Percentiles rank a stretch among this genome's conserved stretches.
Conservation (phyloP, 2,113 vertebrate genomes). For the Pantherophis guttatus region DNA sequence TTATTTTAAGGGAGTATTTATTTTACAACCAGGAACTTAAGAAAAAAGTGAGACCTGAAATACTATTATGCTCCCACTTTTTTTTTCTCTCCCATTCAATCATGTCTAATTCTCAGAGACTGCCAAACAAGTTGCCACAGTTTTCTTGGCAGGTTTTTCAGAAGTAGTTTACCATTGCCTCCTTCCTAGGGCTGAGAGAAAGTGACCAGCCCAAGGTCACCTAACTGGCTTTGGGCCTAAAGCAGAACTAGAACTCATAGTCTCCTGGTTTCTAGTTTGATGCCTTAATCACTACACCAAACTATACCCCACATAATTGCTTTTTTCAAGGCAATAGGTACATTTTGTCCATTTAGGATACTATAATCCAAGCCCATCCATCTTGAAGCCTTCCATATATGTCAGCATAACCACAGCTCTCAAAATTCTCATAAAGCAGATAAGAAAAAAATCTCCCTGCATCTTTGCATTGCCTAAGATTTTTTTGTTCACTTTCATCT, state of each 20-base stretch:
- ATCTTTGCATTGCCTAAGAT: neutral
- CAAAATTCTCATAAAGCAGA: neutral
- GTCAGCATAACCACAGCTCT: neutral
- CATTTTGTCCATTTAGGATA: neutral
- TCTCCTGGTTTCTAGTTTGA: neutral
- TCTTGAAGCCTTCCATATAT: neutral
- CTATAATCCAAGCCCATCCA: neutral
- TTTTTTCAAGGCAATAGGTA: neutral
- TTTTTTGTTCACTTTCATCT: neutral
- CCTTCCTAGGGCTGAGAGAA: neutral
- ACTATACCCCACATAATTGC: neutral
- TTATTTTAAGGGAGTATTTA: neutral
- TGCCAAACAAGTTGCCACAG: neutral
- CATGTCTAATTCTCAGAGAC: neutral
- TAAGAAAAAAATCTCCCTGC: neutral
- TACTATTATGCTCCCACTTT: neutral
- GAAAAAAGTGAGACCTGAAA: neutral
- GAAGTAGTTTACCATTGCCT: neutral
- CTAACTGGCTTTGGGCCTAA: neutral
- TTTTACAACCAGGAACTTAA: neutral
- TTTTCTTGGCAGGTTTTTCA: neutral
- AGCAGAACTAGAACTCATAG: neutral
- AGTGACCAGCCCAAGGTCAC: neutral
- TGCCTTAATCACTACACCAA: neutral
- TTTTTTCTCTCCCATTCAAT: neutral